A percentile compares a stretch with the other conserved stretches of the same genome.
Evolutionary conservation across 2,888 invertebrate genomes (phyloP).

Genomic region (Onchidella celtica): DNA sequence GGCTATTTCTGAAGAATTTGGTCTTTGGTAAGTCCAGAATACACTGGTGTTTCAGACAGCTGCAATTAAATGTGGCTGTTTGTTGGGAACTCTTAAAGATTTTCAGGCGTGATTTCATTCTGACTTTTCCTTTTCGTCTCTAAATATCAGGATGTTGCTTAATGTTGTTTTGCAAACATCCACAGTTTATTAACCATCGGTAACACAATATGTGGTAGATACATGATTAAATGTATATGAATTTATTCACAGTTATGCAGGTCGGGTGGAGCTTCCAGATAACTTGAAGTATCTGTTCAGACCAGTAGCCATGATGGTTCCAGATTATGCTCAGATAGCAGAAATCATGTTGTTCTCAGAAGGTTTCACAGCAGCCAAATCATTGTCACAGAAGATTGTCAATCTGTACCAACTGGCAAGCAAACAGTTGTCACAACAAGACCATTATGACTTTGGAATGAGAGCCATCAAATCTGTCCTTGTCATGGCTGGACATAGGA

Average conservation of each 20-base stretch:
- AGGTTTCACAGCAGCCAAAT: constrained; percentile 78
- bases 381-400: constrained; percentile 79
- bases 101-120: no score
- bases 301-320: constrained; percentile 80
- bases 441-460: constrained; percentile 81
- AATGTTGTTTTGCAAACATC: no score
- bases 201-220: no score
- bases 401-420: constrained; percentile 79
- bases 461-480: constrained; percentile 80
- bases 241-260: constrained; percentile 79
- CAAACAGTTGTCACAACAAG: constrained; percentile 79
- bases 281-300: constrained; percentile 80
- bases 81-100: no score
- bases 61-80: no score
- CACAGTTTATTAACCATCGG: no score
- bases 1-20: no score
- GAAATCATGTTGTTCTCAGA: constrained; percentile 80
- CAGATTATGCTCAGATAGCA: constrained; percentile 79
- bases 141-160: no score
- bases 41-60: no score
- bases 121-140: no score
- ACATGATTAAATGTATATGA: no score
- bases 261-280: constrained; percentile 80
- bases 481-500: constrained; percentile 79
- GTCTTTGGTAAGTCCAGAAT: no score